Conservation (phyloP, 2,113 vertebrate genomes). For the Petaurus breviceps region DNA sequence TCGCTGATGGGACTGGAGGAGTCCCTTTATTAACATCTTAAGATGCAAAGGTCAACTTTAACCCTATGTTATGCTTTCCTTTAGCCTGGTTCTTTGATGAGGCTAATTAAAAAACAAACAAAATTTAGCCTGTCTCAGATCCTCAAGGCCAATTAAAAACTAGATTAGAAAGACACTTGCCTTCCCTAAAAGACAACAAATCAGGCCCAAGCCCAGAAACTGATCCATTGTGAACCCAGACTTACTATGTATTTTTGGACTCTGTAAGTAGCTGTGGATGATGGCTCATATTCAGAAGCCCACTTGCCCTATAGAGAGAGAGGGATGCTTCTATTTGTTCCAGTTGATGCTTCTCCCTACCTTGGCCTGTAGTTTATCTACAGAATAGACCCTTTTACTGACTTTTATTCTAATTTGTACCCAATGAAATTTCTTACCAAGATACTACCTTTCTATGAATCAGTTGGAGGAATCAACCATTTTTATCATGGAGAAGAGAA, state of each 20-base stretch:
- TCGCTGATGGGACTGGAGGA: background rate
- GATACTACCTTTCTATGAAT: background rate
- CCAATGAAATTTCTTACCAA: background rate
- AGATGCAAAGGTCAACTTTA: background rate
- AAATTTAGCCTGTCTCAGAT: background rate
- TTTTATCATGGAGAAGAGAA: background rate
- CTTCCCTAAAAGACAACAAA: background rate
- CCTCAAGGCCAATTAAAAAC: background rate
- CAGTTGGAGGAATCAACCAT: background rate
- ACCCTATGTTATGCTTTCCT: background rate
- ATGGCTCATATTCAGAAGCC: background rate
- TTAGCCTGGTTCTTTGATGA: background rate
- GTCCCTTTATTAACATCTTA: background rate
- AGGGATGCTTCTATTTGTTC: background rate
- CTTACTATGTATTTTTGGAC: background rate
- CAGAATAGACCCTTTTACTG: background rate
- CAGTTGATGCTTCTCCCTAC: background rate
- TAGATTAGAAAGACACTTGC: background rate
- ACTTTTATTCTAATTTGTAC: background rate
- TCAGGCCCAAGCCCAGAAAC: background rate
- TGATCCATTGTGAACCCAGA: background rate
- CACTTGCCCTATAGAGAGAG: background rate
- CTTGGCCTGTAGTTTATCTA: background rate
- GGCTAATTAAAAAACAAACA: background rate
- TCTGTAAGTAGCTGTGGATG: background rate